These are phyloP conservation scores for Danionella cerebrum DNA, from an alignment of 2,113 vertebrate species.

Conservation along the genomic window DNA sequence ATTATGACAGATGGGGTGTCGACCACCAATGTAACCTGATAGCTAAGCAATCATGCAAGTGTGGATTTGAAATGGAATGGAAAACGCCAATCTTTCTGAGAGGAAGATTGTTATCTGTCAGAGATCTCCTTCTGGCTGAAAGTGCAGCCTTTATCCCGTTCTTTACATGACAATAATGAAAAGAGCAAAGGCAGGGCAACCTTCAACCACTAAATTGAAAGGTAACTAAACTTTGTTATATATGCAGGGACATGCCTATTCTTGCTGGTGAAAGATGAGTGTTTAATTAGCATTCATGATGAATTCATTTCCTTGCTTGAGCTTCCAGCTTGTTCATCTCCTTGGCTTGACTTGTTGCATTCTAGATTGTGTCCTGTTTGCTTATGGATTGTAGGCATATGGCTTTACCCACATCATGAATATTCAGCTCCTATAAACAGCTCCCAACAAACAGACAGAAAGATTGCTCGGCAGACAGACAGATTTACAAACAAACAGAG, in stretches of 20 bases:
- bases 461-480: too few species aligned
- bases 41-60: neutral
- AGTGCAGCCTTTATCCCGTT: neutral
- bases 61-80: neutral
- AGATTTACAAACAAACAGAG: too few species aligned
- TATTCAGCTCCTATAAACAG: too few species aligned
- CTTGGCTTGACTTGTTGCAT: neutral
- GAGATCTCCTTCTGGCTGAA: neutral
- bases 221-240: neutral
- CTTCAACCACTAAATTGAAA: neutral
- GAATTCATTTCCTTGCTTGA: neutral
- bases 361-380: neutral
- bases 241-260: neutral
- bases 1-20: neutral
- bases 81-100: neutral
- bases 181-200: neutral
- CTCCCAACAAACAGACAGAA: too few species aligned
- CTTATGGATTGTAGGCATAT: neutral
- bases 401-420: neutral
- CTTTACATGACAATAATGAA: neutral
- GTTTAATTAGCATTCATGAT: neutral
- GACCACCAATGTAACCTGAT: neutral
- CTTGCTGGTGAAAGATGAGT: neutral
- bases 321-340: neutral
- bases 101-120: neutral